Evolutionary conservation across 1,140 invertebrate genomes (phyloP), one percentile per base, ranked within the genome.

Genomic region (Philaenus spumarius): DNA sequence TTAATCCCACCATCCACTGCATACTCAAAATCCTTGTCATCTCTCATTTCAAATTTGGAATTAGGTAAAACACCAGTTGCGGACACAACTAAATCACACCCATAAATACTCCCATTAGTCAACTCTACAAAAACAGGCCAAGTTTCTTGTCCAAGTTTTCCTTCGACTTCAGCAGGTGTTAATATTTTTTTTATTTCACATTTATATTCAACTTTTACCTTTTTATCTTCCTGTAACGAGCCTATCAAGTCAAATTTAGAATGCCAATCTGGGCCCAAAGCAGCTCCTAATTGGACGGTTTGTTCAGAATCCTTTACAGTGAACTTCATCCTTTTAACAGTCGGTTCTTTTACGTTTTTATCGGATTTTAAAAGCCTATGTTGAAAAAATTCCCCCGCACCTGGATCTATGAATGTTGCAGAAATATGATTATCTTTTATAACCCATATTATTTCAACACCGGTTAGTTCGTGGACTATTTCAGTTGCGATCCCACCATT

Each of bases 401-500:
- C 95, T 17, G 90, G 83, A 79, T 98, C 96, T 35, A 98, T 82
- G 77, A 97, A 99, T 11, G 92, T 90, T 19, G 91, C 85, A 7
- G 89, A 87, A 66, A 98, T 94, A 61, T 93, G 90, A 63, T 85
- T 81, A 77, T 98, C 92, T 72, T 93, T 95, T 11, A 99, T 86
- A 0, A 89, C 82, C 97, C 97, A 99, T 30, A 95, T 75, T 22
- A 97, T 83, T 67, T 95, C 83, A 52, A 94, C 80, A 19, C 85
- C 83, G 70, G 83, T 76, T 15, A 96, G 80, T 69, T 95, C 90
- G 72, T 95, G 85, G 58, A 94, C 87, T 63, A 98, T 76, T 79
- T 99, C 96, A 52, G 93, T 96, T 20, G 96, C 95, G 66, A 99
- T 98, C 6, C 96, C 96, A 34, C 96, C 96, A 80, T 99, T 99